phyloP scores from a whole-genome alignment of 2,113 vertebrate genomes.

The Hypocryptadius cinnamomeus region DNA sequence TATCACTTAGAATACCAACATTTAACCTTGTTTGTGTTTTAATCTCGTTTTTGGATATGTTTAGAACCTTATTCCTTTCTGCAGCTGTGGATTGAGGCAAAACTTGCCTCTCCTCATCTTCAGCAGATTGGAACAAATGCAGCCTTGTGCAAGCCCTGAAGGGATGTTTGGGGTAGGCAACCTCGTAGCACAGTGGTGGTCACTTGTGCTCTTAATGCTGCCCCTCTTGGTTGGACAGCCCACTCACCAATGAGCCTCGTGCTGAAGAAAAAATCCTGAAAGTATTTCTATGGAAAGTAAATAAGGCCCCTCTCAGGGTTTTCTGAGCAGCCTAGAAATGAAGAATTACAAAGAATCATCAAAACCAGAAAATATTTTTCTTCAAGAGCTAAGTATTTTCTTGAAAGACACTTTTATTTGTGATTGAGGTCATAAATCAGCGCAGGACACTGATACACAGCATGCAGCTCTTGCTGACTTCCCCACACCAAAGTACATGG shows the following conservation, averaged over 20 bases:
- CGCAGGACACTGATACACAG: neutral
- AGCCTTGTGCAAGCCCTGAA: neutral
- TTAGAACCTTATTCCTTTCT: neutral
- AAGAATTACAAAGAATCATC: neutral
- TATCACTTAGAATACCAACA: neutral
- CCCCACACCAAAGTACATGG: neutral
- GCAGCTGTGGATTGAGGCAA: neutral
- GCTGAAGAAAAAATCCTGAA: neutral
- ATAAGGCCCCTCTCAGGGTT: neutral
- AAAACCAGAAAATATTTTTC: neutral
- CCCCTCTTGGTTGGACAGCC: neutral
- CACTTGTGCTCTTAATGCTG: neutral
- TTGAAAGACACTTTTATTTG: neutral
- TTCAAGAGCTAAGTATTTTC: neutral
- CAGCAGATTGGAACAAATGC: neutral
- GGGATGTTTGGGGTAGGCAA: neutral
- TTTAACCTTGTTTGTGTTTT: neutral
- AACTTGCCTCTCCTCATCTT: neutral
- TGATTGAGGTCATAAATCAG: neutral
- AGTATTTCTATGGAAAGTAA: neutral
- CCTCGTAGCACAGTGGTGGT: rapidly evolving
- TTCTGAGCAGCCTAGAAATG: neutral
- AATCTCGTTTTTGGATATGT: rapidly evolving
- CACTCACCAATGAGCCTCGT: neutral
- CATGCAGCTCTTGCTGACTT: neutral